A percentile compares a stretch with the other conserved stretches of the same genome.
phyloP scores from a whole-genome alignment of 2,113 vertebrate species.

The Otis tarda region DNA sequence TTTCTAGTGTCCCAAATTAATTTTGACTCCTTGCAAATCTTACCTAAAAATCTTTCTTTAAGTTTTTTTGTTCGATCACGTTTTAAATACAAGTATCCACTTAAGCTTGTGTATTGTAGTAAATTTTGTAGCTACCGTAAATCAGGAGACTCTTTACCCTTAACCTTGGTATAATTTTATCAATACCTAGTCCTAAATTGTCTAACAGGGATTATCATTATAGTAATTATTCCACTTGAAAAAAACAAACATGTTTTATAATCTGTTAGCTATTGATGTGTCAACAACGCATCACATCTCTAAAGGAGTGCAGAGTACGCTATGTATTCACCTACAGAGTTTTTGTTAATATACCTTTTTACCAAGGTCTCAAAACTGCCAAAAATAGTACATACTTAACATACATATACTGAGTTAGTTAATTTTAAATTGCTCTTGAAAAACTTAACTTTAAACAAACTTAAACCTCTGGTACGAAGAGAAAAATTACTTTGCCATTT shows the following conservation, averaged over 20 bases:
- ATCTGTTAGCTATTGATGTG: not conserved
- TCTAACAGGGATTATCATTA: not conserved
- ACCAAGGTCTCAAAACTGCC: not conserved
- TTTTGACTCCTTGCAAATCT: not conserved
- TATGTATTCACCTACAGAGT: not conserved
- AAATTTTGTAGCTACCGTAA: not conserved
- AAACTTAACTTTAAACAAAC: not conserved
- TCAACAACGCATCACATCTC: not conserved
- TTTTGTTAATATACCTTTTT: not conserved
- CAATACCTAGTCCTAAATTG: not conserved
- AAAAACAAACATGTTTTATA: not conserved
- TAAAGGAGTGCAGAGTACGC: rapidly evolving
- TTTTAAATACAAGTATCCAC: not conserved
- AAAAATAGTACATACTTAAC: not conserved
- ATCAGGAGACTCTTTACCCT: not conserved
- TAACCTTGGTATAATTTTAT: not conserved
- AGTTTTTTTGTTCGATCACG: not conserved
- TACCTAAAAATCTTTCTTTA: not conserved
- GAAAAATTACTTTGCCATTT: not conserved
- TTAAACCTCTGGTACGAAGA: not conserved
- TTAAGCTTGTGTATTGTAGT: not conserved
- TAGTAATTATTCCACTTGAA: not conserved
- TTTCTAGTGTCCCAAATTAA: not conserved
- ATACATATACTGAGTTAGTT: not conserved
- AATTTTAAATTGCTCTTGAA: not conserved